Conservation (phyloP, 2,113 vertebrate species). For the Elephantulus edwardii region DNA sequence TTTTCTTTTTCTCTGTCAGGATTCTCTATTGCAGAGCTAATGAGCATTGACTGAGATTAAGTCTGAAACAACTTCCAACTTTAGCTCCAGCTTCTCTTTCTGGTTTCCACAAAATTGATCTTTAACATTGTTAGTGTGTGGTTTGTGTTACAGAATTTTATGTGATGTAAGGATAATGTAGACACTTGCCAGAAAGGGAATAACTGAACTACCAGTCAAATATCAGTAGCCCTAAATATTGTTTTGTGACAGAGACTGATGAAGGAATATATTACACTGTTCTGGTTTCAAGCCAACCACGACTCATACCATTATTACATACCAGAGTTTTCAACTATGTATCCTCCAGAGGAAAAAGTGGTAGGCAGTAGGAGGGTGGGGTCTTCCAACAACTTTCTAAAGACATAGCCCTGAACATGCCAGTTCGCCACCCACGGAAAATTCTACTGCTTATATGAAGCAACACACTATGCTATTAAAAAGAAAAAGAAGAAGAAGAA, state of each 20-base stretch:
- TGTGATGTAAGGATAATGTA: neutral
- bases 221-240: neutral
- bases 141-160: neutral
- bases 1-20: neutral
- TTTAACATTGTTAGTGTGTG: neutral
- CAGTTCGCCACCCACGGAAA: conserved; percentile 12
- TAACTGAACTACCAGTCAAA: neutral
- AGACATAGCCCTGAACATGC: neutral
- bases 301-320: conserved; percentile 6
- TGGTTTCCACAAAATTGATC: neutral
- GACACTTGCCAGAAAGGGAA: neutral
- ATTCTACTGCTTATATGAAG: conserved; percentile 25
- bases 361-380: conserved; percentile 16
- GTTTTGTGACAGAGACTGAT: neutral
- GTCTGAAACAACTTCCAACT: neutral
- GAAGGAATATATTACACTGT: neutral
- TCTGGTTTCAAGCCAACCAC: conserved; percentile 29
- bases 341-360: conserved; percentile 46
- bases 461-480: neutral
- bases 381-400: neutral
- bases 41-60: neutral
- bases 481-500: conserved; percentile 51
- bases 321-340: neutral
- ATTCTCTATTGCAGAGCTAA: neutral
- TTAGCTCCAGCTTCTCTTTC: neutral